A percentile compares a stretch with the other conserved stretches of the same genome.
These are phyloP conservation scores for Albula goreensis DNA, from an alignment of 2,113 vertebrate species.

Conservation along the genomic window DNA sequence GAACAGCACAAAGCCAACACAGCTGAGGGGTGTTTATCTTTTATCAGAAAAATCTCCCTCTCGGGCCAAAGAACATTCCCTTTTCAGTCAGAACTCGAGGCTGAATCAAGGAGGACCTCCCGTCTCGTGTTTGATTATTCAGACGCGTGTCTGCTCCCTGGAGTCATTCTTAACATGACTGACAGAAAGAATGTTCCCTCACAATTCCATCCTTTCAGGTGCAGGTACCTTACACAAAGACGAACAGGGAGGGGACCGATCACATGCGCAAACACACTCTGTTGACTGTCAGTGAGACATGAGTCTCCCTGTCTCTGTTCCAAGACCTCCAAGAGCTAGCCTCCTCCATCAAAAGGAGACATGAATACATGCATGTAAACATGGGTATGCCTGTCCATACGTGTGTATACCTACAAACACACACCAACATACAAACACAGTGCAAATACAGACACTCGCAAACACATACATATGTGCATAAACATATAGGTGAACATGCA, in stretches of 20 bases:
- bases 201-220: background rate
- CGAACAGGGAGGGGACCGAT: background rate
- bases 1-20: background rate
- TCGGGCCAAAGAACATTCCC: background rate
- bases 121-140: background rate
- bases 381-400: no score
- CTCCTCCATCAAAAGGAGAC: no score
- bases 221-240: background rate
- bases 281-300: constrained; percentile 1
- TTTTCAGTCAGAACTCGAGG: background rate
- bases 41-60: constrained; percentile 4
- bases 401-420: background rate
- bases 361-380: no score
- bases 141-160: background rate
- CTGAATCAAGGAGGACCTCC: background rate
- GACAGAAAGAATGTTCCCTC: background rate
- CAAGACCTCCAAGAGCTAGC: background rate
- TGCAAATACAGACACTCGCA: background rate
- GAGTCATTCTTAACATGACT: background rate
- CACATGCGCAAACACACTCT: background rate
- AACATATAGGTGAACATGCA: constrained; percentile 23
- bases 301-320: background rate
- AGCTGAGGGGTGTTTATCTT: background rate
- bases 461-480: background rate
- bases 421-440: background rate